Base-by-base conservation (phyloP, 2,113 vertebrate genomes). In the Limnothrissa miodon region DNA sequence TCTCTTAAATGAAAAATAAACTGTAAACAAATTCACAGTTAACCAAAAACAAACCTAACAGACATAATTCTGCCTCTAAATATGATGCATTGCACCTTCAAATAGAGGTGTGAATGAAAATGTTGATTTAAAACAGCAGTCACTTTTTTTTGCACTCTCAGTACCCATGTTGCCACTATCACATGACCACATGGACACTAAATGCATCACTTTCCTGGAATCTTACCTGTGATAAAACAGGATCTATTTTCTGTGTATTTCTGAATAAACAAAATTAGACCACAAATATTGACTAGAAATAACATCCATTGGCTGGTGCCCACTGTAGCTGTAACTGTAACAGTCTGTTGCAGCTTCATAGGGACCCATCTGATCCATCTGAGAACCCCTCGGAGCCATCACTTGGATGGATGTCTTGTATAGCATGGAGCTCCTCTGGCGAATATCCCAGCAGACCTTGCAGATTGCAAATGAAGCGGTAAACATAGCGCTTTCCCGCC, bases 401-500 rank as follows among this genome's bases (percentile, higher is more conserved):
- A 36, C 86, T 89, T 53, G 46, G 53, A 1, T 83, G 81, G 42
- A 89, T 74, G 45, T 92, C 83, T 87, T 93, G 51, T 87, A 93
- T 88, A 80, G 91, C 89, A 1, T 92, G 93, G 39, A 93, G 89
- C 89, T 93, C 92, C 8, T 83, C 86, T 0, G 93, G 89, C 53
- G 91, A 87, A 6, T 93, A 92, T 84, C 93, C 94, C 89, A 94
- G 89, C 86, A 94, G 91, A 78, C 91, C 92, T 83, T 93, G 91
- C 89, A 94, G 90, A 89, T 93, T 91, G 90, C 93, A 93, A 80
- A 93, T 91, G 5, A 94, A 93, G 83, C 66, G 66, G 66, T 74
- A 74, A 13, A 74, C 66, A 11, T 74, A 93, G 83, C 91, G 92
- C 0, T 94, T 94, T 29, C 93, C 92, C 0, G 91, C 89, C 0